phyloP scores from a whole-genome alignment of 2,888 invertebrate genomes.

The Aproaerema taeniolella region DNA sequence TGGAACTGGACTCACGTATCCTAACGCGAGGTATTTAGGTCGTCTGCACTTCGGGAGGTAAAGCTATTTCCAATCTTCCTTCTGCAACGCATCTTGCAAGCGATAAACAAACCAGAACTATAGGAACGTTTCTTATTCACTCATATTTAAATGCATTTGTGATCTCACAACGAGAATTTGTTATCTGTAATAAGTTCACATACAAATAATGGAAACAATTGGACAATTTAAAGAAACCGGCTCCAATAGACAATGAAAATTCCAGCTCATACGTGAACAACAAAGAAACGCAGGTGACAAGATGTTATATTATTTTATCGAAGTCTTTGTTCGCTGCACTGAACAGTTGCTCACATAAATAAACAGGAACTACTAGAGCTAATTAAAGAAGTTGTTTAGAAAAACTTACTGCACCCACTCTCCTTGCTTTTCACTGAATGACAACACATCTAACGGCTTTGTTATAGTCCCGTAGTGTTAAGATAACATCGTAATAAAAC shows the following conservation, averaged over 20 bases:
- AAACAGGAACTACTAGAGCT: conserved; percentile 33
- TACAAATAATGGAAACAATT: conserved; percentile 7
- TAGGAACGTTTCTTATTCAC: conserved; percentile 7
- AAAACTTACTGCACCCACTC: conserved; percentile 1
- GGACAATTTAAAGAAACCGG: conserved; percentile 8
- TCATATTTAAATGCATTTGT: neutral
- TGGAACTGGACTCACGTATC: conserved; percentile 28
- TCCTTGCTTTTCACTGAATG: conserved; percentile 2
- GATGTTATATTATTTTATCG: conserved; percentile 26
- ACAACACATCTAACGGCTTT: too few relatives aligned
- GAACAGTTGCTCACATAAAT: conserved; percentile 24
- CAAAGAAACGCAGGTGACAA: conserved; percentile 36
- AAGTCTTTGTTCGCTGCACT: conserved; percentile 35
- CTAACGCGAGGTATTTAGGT: conserved; percentile 47
- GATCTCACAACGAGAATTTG: conserved; percentile 2
- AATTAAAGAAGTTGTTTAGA: conserved; percentile 13
- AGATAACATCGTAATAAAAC: too few relatives aligned
- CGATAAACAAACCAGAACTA: conserved; percentile 18
- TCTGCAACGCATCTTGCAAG: conserved; percentile 32
- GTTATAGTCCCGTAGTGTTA: too few relatives aligned
- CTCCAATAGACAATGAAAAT: conserved; percentile 25
- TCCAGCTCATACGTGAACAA: conserved; percentile 30
- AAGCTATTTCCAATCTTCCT: conserved; percentile 59
- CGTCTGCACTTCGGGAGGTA: conserved; percentile 45
- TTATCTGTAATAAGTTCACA: conserved; percentile 7